Conservation (phyloP, 2,888 invertebrate species). For the Molanna angustata region DNA sequence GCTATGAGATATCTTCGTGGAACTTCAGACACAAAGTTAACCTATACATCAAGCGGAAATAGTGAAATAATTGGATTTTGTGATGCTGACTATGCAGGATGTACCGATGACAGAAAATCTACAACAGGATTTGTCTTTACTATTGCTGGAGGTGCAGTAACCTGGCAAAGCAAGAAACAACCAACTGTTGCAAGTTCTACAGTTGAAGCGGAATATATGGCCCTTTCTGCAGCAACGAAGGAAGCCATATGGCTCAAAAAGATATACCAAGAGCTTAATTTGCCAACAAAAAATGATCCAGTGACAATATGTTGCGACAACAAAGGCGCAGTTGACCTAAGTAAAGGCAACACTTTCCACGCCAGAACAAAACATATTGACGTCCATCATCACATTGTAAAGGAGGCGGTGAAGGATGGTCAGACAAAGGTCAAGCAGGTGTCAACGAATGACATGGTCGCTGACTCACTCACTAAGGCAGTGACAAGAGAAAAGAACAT, state of each 20-base stretch:
- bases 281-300: not conserved
- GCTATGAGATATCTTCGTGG: conserved; percentile 33
- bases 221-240: conserved; percentile 33
- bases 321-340: conserved; percentile 1
- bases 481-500: not conserved
- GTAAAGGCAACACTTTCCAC: not conserved
- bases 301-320: conserved; percentile 1
- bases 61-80: not conserved
- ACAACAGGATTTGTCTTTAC: conserved; percentile 13
- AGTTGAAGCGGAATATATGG: conserved; percentile 35
- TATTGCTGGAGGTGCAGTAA: conserved; percentile 35
- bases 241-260: conserved; percentile 21
- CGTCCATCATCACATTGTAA: not conserved
- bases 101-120: conserved; percentile 4
- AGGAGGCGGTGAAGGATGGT: not conserved
- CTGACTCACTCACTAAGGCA: conserved; percentile 1
- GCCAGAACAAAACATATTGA: not conserved
- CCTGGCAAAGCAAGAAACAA: conserved; percentile 35
- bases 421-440: not conserved
- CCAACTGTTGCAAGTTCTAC: conserved; percentile 34
- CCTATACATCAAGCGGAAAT: not conserved
- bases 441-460: not conserved
- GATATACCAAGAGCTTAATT: not conserved
- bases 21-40: conserved; percentile 29
- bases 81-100: conserved; percentile 13